Evolutionary conservation across 2,797 vertebrate genomes (phyloP), one percentile per base, ranked within the genome.

Genomic region (Pteronotus mesoamericanus): DNA sequence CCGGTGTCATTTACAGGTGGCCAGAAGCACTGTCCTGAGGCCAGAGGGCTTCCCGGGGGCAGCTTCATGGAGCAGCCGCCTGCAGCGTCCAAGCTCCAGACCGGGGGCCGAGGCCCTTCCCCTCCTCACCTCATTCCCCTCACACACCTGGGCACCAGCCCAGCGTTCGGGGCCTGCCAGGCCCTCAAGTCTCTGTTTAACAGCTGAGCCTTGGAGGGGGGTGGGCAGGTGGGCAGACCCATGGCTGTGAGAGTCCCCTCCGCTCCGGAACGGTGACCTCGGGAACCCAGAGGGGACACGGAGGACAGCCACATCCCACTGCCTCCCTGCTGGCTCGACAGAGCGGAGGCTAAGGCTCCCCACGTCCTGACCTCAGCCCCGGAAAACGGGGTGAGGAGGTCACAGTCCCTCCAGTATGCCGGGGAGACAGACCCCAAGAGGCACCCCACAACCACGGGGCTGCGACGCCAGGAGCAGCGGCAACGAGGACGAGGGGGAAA

Each of bases 41-140:
- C 7, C 3, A 8, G 26, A 53, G 19, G 6, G 3, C 29, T 46
- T 16, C n/a, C 0, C 0, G 1, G 24, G 44, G 21, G 14, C 71
- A 32, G 48, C 24, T 19, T 16, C 48, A 1, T 0, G 0, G 18
- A 22, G 64, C 9, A 0, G 6, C 80, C 29, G 21, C 42, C 39
- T 12, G 72, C 22, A 2, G 14, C 0, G 0, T 19, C 66, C 0
- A 0, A 2, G 18, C 29, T 53, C 0, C 0, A 7, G 16, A 7
- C 66, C 0, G 14, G 16, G 29, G 2, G 6, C 29, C 0, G 0
- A 39, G 51, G 53, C 16, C 82, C 16, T 71, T 19, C 57, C 24
- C 9, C n/a, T 39, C 16, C 48, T 48, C 6, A 8, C 24, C 39
- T 5, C 1, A 0, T 53, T 34, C 57, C 21, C 53, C 2, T 3